These are phyloP conservation scores for Plagodis pulveraria DNA, from an alignment of 2,888 invertebrate genomes.

Conservation along the genomic window DNA sequence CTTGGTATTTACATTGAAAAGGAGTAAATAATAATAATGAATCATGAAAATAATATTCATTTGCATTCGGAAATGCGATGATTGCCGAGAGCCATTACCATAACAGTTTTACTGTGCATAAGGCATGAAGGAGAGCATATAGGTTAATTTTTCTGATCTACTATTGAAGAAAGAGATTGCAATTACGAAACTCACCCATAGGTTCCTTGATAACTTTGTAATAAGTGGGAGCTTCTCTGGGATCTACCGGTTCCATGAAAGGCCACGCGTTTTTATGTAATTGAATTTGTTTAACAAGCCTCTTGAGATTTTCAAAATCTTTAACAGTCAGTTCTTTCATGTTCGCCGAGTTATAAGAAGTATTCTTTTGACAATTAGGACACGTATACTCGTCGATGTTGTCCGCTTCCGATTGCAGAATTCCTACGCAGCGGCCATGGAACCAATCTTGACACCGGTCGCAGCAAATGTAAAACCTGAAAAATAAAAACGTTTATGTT, in stretches of 20 bases:
- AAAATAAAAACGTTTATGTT: conserved; percentile 40
- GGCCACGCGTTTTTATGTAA: conserved; percentile 98
- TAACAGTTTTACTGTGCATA: too few relatives aligned
- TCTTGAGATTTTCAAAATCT: conserved; percentile 93
- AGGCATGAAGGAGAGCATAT: too few relatives aligned
- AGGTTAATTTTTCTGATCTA: too few relatives aligned
- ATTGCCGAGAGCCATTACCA: too few relatives aligned
- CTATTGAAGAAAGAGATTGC: too few relatives aligned
- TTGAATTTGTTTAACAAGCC: conserved; percentile 95
- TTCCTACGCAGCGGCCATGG: conserved; percentile 98
- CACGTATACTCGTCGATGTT: conserved; percentile 98
- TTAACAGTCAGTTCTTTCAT: conserved; percentile 92
- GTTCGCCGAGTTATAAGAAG: conserved; percentile 94
- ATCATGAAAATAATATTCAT: too few relatives aligned
- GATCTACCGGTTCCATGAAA: conserved; percentile 98
- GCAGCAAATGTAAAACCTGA: conserved; percentile 98
- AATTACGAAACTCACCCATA: conserved; percentile 89
- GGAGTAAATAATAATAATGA: too few relatives aligned
- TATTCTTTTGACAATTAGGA: conserved; percentile 97
- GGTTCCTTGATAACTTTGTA: conserved; percentile 98
- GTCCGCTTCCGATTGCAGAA: conserved; percentile 96
- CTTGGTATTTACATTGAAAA: too few relatives aligned
- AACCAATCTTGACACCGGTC: conserved; percentile 99
- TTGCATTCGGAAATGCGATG: too few relatives aligned
- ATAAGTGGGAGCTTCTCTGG: conserved; percentile 98